Conservation (phyloP, 1,140 invertebrate species). For the Lasioglossum albipes region DNA sequence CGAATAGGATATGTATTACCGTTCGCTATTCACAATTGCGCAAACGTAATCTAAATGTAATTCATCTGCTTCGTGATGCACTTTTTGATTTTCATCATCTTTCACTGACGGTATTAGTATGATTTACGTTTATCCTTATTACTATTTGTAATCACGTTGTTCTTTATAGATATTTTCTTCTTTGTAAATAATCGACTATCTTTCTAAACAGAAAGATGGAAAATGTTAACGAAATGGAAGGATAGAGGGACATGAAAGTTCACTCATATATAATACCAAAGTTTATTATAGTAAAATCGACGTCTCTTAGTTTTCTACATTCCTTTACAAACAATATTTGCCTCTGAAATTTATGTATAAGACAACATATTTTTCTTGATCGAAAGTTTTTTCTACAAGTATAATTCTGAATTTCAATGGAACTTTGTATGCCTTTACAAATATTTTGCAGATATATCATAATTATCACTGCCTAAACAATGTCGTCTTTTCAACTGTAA, state of each 20-base stretch:
- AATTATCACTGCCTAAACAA: constrained; percentile 67
- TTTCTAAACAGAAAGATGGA: constrained; percentile 33
- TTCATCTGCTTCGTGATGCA: constrained; percentile 43
- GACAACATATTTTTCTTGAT: constrained; percentile 52
- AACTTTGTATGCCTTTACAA: constrained; percentile 42
- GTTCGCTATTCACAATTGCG: constrained; percentile 37
- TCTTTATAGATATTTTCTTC: constrained; percentile 60
- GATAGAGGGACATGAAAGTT: constrained; percentile 60
- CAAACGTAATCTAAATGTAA: constrained; percentile 39
- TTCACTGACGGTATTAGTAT: constrained; percentile 61
- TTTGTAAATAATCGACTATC: constrained; percentile 67
- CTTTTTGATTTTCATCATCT: constrained; percentile 39
- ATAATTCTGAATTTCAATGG: constrained; percentile 36
- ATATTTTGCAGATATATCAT: constrained; percentile 50
- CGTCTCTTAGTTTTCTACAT: constrained; percentile 66
- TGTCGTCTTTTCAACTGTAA: constrained; percentile 37
- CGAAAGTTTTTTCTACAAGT: constrained; percentile 56
- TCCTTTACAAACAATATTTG: constrained; percentile 49
- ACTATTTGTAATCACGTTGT: constrained; percentile 61
- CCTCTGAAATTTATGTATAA: constrained; percentile 22
- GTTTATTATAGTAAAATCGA: constrained; percentile 75
- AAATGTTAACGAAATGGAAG: constrained; percentile 44
- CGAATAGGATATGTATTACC: constrained; percentile 27
- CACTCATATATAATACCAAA: constrained; percentile 79
- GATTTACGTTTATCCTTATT: constrained; percentile 51